A percentile compares a stretch with the other conserved stretches of the same genome.
These are phyloP conservation scores for Lordiphosa mommai DNA, from an alignment of 1,140 invertebrate genomes.

Conservation along the genomic window DNA sequence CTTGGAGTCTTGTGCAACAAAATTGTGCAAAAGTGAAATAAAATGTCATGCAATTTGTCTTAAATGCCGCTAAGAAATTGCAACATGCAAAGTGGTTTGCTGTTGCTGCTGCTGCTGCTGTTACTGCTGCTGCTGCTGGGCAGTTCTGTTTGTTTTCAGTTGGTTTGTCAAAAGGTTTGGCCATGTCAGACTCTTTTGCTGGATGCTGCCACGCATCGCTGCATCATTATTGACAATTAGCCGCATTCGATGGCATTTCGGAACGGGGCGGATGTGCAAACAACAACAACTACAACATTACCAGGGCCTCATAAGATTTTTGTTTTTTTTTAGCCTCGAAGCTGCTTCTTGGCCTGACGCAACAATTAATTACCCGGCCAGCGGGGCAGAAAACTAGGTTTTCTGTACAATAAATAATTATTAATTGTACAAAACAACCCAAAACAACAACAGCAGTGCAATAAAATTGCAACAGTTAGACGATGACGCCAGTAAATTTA, in stretches of 20 bases:
- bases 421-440: constrained; percentile 45
- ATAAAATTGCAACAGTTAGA: constrained; percentile 50
- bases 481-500: constrained; percentile 19
- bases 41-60: constrained; percentile 72
- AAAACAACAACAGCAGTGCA: constrained; percentile 12
- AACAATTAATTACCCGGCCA: constrained; percentile 67
- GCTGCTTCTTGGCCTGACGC: constrained; percentile 69
- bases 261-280: constrained; percentile 54
- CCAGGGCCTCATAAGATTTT: constrained; percentile 36
- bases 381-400: constrained; percentile 67
- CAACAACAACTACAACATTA: constrained; percentile 18
- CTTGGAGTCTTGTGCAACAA: background rate
- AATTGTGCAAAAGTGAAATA: constrained; percentile 36
- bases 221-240: constrained; percentile 76
- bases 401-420: constrained; percentile 63
- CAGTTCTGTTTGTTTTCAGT: constrained; percentile 71
- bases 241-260: constrained; percentile 65
- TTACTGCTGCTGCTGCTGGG: constrained; percentile 44
- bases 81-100: constrained; percentile 50
- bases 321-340: constrained; percentile 31
- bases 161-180: constrained; percentile 70
- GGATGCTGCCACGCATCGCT: constrained; percentile 69
- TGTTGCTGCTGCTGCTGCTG: constrained; percentile 20
- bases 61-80: constrained; percentile 51
- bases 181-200: constrained; percentile 31